Evolutionary conservation across 1,140 invertebrate genomes (phyloP).

Genomic region (Atta texana): DNA sequence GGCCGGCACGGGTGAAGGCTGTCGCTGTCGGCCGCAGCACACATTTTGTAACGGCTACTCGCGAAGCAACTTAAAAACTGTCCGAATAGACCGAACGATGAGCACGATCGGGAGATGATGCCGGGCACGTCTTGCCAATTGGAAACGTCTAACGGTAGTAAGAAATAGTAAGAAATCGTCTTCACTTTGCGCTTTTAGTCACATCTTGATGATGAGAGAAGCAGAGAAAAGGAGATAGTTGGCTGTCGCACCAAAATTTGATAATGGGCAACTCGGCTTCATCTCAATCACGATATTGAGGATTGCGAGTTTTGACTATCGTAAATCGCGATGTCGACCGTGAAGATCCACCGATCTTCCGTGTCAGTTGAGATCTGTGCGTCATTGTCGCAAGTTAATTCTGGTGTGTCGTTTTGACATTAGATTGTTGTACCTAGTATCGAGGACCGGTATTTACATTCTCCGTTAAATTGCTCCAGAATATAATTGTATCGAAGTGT

Average conservation of each 20-base stretch:
- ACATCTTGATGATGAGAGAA: background rate
- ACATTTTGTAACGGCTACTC: conserved; percentile 81
- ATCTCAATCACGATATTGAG: background rate
- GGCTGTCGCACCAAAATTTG: background rate
- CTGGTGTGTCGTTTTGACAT: background rate
- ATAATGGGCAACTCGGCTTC: background rate
- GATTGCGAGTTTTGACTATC: background rate
- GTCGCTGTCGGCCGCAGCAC: conserved; percentile 77
- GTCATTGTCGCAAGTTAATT: background rate
- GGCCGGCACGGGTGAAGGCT: conserved; percentile 80
- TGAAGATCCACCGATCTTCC: too few species aligned
- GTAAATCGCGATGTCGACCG: background rate
- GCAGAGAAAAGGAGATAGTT: too few species aligned
- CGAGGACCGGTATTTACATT: background rate
- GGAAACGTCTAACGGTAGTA: conserved; percentile 82
- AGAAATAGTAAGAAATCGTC: conserved; percentile 50
- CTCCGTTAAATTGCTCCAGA: background rate
- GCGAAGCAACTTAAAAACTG: conserved; percentile 70
- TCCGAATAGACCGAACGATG: conserved; percentile 72
- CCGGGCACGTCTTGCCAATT: conserved; percentile 82
- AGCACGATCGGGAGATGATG: conserved; percentile 84
- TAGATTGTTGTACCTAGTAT: background rate
- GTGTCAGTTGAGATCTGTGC: background rate
- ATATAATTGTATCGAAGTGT: background rate
- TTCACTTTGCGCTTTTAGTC: conserved; percentile 42